Conservation (phyloP, 2,797 vertebrate species). For the Pipistrellus pygmaeus region DNA sequence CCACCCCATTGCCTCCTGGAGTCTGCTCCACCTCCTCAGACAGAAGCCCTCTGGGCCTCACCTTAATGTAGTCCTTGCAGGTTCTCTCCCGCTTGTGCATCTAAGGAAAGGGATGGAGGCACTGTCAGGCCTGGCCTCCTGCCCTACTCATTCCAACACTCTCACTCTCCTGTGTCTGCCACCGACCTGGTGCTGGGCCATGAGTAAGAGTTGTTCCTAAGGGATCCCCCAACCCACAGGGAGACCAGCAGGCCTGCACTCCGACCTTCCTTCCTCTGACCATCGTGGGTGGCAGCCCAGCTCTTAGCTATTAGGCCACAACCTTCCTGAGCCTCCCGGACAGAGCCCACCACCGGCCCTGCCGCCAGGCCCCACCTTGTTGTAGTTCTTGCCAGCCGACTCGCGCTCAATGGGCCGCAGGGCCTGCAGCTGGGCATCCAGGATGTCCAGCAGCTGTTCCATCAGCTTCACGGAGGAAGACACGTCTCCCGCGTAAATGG, state of each 20-base stretch:
- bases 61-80: constrained; percentile 96
- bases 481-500: constrained; percentile 96
- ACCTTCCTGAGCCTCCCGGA: not conserved
- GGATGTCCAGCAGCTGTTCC: constrained; percentile 96
- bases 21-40: not conserved
- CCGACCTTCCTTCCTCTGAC: not conserved
- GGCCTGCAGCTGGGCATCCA: constrained; percentile 96
- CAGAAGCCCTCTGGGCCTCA: constrained; percentile 75
- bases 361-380: constrained; percentile 89
- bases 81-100: constrained; percentile 96
- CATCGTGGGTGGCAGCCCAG: not conserved
- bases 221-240: not conserved
- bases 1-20: not conserved
- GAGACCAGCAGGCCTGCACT: not conserved
- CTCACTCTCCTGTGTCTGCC: not conserved
- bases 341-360: not conserved
- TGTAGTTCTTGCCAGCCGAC: constrained; percentile 95
- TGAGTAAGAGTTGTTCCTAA: not conserved
- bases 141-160: accelerated
- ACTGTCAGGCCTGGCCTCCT: not conserved
- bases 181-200: not conserved
- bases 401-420: constrained; percentile 95
- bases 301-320: not conserved
- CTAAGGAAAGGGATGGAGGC: constrained; percentile 81
- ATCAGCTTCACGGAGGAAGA: constrained; percentile 96